Base-by-base conservation (phyloP, 2,888 invertebrate genomes). In the Cetonia aurata region DNA sequence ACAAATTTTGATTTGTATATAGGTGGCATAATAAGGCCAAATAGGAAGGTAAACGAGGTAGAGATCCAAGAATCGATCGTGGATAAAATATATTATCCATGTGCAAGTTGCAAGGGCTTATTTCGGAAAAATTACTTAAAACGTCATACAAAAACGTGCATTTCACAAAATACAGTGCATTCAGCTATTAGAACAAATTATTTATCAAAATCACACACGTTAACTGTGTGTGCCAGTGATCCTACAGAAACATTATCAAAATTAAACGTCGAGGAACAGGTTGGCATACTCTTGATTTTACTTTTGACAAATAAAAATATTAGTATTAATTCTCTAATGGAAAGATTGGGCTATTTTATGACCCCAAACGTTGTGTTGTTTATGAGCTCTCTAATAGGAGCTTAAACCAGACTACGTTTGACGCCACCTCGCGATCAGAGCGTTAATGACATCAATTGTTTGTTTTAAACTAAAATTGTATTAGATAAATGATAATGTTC, bases 261-360 rank as follows among this genome's bases (percentile, higher is more conserved):
- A 71, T 72, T 76, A 62, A 73, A 76, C 70, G 72, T 76, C 31
- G 74, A 74, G 68, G 50, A 69, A 57, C 66, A 73, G 65, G 74
- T 72, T 62, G 65, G 55, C 15, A 19, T 48, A 33, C 33, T 33
- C 33, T 33, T 33, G 4, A 33, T 33, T 33, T 33, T 33, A 33
- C 33, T 33, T 33, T 33, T 33, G 6, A 6, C 4, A 6, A 33
- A 33, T 33, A 6, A 33, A 33, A 33, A 33, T 33, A 6, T 33
- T 33, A 6, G 33, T 33, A 33, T 6, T n/a, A n/a, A n/a, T n/a
- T n/a, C n/a, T n/a, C n/a, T n/a, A n/a, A n/a, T n/a, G n/a, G n/a
- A n/a, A n/a, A n/a, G n/a, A n/a, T n/a, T n/a, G n/a, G n/a, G n/a
- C n/a, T n/a, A n/a, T n/a, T n/a, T n/a, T n/a, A n/a, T n/a, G n/a